Percentiles rank a stretch among this genome's conserved stretches.
These are phyloP conservation scores for Unio delphinus DNA, from an alignment of 2,888 invertebrate genomes.

Conservation along the genomic window DNA sequence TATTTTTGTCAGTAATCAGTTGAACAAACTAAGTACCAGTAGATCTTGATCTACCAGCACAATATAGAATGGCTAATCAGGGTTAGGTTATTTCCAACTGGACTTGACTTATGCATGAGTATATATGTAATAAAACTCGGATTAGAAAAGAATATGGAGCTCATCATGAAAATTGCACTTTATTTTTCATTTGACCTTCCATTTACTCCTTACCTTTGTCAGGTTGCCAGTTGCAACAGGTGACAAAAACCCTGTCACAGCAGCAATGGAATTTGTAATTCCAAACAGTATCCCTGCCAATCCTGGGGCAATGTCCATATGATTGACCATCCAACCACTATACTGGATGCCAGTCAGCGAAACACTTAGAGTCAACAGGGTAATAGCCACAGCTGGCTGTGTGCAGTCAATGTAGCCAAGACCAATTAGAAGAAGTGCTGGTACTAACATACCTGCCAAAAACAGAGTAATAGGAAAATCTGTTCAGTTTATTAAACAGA, in stretches of 20 bases:
- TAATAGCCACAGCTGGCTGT: constrained; percentile 57
- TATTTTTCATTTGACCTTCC: no score
- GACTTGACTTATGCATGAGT: no score
- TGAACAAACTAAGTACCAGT: no score
- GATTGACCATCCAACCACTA: constrained; percentile 70
- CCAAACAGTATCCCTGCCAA: constrained; percentile 70
- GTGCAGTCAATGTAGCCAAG: constrained; percentile 67
- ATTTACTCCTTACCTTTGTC: constrained; percentile 39
- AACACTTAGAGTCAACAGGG: constrained; percentile 62
- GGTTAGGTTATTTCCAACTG: no score
- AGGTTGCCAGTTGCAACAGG: constrained; percentile 65
- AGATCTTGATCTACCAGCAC: no score
- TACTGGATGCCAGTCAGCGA: constrained; percentile 64
- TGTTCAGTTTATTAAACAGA: neutral
- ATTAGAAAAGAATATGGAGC: no score
- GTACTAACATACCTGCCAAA: constrained; percentile 59
- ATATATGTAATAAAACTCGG: no score
- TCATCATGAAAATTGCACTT: no score
- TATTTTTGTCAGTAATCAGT: no score
- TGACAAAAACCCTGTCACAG: constrained; percentile 68
- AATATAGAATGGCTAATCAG: no score
- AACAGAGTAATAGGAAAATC: neutral
- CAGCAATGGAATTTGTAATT: constrained; percentile 68
- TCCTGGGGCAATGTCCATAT: constrained; percentile 70
- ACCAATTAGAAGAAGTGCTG: constrained; percentile 62